A percentile compares a stretch with the other conserved stretches of the same genome.
Evolutionary conservation across 2,113 vertebrate genomes (phyloP).

Genomic region (Phoxinus phoxinus): DNA sequence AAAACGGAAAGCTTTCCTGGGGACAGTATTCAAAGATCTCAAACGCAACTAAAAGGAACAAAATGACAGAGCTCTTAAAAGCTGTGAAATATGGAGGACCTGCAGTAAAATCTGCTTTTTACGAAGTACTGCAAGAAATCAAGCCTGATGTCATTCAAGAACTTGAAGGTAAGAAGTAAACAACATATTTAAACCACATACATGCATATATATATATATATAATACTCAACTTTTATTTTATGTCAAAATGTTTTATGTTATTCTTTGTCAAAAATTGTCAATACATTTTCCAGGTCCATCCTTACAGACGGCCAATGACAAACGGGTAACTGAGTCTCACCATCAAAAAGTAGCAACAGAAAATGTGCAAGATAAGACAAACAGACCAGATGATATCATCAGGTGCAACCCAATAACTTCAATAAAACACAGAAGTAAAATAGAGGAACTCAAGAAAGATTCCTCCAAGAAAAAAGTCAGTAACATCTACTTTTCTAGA

Average conservation of each 20-base stretch:
- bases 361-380: background rate
- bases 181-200: background rate
- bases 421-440: background rate
- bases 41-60: rapidly evolving
- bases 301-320: background rate
- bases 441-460: background rate
- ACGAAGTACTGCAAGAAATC: background rate
- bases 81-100: background rate
- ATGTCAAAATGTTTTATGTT: no score
- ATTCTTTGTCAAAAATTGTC: no score
- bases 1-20: background rate
- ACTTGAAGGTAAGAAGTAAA: background rate
- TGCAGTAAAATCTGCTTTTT: conserved; percentile 19
- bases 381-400: background rate
- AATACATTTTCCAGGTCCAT: background rate
- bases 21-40: background rate
- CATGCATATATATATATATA: background rate
- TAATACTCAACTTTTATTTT: background rate
- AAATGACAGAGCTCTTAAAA: background rate
- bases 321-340: background rate
- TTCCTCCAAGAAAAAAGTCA: background rate
- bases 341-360: background rate
- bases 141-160: background rate
- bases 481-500: background rate
- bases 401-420: background rate